These are phyloP conservation scores for Chinchilla lanigera DNA, from an alignment of 2,113 vertebrate genomes.

Conservation along the genomic window DNA sequence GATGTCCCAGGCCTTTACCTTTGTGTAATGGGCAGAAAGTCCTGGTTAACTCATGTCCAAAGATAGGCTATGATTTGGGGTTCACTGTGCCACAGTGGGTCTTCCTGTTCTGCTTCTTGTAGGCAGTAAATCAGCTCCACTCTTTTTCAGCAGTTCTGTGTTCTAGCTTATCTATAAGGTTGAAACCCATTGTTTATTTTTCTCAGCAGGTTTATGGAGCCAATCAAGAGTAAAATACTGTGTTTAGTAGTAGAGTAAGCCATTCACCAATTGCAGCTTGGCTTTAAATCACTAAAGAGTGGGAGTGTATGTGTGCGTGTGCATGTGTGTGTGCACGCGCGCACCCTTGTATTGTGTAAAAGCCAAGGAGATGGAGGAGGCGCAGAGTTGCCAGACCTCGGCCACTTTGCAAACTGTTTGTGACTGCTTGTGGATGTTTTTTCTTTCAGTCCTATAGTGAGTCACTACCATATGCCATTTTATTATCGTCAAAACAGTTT, in stretches of 20 bases:
- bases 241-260: slow-evolving; percentile 68
- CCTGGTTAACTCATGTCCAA: neutral
- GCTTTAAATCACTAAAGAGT: slow-evolving; percentile 60
- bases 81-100: slow-evolving; percentile 57
- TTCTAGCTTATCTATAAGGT: slow-evolving; percentile 83
- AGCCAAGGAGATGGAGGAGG: slow-evolving; percentile 67
- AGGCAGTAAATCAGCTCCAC: slow-evolving; percentile 76
- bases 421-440: slow-evolving; percentile 37
- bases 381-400: slow-evolving; percentile 38
- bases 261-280: slow-evolving; percentile 82
- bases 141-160: slow-evolving; percentile 67
- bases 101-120: slow-evolving; percentile 50
- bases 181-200: slow-evolving; percentile 84
- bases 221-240: slow-evolving; percentile 82
- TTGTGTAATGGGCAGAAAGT: slow-evolving; percentile 19
- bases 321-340: too few species aligned
- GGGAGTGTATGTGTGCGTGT: rapidly evolving
- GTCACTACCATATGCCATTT: slow-evolving; percentile 73
- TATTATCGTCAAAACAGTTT: slow-evolving; percentile 70
- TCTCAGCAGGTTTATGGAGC: slow-evolving; percentile 80
- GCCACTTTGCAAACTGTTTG: neutral
- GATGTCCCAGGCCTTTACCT: neutral
- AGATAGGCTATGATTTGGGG: slow-evolving; percentile 39
- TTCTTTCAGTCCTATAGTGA: slow-evolving; percentile 66
- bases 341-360: neutral